Evolutionary conservation across 2,113 vertebrate genomes (phyloP).

Genomic region (Trichechus manatus): DNA sequence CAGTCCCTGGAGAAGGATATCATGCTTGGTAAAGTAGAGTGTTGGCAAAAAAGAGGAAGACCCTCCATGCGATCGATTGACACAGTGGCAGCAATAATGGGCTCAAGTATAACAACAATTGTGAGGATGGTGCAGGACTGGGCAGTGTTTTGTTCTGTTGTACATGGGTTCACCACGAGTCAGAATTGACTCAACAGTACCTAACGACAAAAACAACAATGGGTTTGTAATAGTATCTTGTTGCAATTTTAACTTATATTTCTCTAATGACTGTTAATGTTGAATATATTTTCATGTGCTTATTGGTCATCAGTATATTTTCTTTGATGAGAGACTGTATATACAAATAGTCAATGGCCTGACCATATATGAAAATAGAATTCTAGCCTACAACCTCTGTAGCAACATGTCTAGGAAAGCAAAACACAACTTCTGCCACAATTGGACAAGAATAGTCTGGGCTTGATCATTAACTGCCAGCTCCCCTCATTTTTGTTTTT

Average conservation of each 20-base stretch:
- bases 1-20: background rate
- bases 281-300: background rate
- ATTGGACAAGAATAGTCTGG: background rate
- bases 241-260: background rate
- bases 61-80: no score
- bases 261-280: background rate
- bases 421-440: background rate
- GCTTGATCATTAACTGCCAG: background rate
- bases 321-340: background rate
- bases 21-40: no score
- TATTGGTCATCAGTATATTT: background rate
- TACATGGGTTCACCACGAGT: no score
- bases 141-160: no score
- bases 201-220: no score
- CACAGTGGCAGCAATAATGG: no score
- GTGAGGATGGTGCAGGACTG: no score
- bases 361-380: no score
- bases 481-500: background rate
- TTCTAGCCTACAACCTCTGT: background rate
- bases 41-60: no score
- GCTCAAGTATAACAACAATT: no score
- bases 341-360: background rate
- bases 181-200: no score
- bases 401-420: background rate
- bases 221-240: background rate